Base-by-base conservation (phyloP, 2,888 invertebrate genomes). In the Rotaria socialis region DNA sequence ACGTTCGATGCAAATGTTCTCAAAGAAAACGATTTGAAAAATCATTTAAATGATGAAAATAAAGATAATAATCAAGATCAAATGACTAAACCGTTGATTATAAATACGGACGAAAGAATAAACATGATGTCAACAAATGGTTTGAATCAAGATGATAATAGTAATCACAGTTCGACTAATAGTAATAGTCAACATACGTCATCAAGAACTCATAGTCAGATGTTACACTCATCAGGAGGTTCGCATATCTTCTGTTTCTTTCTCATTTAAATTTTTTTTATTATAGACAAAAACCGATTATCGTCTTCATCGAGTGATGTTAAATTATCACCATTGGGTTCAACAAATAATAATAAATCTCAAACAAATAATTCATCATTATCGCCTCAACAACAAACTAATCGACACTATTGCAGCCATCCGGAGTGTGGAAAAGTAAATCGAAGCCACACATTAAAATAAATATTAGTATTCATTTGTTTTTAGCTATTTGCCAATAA, bases 401-500 rank as follows among this genome's bases (percentile, higher is more conserved):
- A 47, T 47, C 47, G 80, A 41, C 47, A 80, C 47, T 47, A n/a
- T 47, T 80, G 80, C 47, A 47, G 47, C 0, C 47, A 80, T n/a
- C 43, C 80, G 2, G 80, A 80, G 11, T 80, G 80, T 47, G n/a
- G 24, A 47, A 80, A 80, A 80, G 80, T 80, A 67, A 22, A 22
- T 55, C 2, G 27, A 14, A 50, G 14, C 8, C 8, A 55, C 50
- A 47, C 27, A 41, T 35, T 55, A 27, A 80, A 55, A 41, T 56
- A 56, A 80, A 85, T 41, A 24, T 86, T 11, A 11, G 8, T 52
- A 56, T n/a, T 74, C 19, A 43, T 74, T 24, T 86, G 47, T 84
- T 56, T 85, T 27, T 52, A 86, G 56, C 47, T 86, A 75, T 86
- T 86, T 84, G 85, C 85, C 14, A 86, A 86, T 60, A 86, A 86